phyloP scores from a whole-genome alignment of 2,888 invertebrate species.

The Diabrotica balteata region DNA sequence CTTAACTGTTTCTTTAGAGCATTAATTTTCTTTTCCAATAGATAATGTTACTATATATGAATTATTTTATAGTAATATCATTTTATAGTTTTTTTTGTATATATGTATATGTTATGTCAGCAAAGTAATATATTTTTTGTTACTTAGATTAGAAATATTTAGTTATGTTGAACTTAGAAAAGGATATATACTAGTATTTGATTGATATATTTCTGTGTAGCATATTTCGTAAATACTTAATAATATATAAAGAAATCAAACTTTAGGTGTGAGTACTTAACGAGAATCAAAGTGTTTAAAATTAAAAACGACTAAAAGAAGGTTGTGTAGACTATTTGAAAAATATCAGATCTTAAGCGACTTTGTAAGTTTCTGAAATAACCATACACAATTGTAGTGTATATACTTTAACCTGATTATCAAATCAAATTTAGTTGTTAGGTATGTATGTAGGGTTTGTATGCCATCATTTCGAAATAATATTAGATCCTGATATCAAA shows the following conservation, averaged over 20 bases:
- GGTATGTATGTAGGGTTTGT: no score
- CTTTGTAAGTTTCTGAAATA: no score
- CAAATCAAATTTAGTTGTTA: no score
- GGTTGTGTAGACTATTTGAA: background rate
- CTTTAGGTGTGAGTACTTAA: conserved; percentile 9
- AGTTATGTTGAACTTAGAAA: conserved; percentile 16
- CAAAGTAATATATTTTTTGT: conserved; percentile 28
- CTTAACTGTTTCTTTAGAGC: no score
- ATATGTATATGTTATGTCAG: conserved; percentile 23
- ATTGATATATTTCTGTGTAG: conserved; percentile 9
- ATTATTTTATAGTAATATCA: no score
- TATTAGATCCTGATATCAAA: no score
- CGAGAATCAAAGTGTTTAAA: conserved; percentile 11
- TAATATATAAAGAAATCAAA: conserved; percentile 8
- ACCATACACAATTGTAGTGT: no score
- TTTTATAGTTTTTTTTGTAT: conserved; percentile 6
- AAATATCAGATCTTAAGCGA: no score
- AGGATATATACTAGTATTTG: background rate
- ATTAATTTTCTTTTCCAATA: no score
- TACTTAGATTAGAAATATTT: conserved; percentile 21
- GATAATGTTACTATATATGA: no score
- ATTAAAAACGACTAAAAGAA: background rate
- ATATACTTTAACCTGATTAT: no score
- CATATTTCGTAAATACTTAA: conserved; percentile 4
- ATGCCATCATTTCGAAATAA: no score